These are phyloP conservation scores for Oreochromis tanganicae DNA, from an alignment of 2,113 vertebrate species.

Conservation along the genomic window DNA sequence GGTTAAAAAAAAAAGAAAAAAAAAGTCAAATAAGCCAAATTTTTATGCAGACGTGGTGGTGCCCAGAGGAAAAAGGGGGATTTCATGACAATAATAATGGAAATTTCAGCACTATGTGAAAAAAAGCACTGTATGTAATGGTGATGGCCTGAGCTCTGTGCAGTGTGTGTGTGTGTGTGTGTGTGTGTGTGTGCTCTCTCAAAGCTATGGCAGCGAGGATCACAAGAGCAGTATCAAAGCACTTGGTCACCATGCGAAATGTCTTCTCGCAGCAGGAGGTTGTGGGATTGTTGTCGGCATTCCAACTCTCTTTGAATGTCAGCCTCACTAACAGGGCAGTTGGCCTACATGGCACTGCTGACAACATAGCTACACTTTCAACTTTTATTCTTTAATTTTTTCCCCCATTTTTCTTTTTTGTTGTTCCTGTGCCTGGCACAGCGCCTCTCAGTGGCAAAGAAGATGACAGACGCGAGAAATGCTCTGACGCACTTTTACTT, in stretches of 20 bases:
- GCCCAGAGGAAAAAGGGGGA: not conserved
- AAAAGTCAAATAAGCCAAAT: constrained; percentile 5
- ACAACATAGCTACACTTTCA: constrained; percentile 65
- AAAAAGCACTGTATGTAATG: constrained; percentile 52
- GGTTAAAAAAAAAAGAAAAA: not conserved
- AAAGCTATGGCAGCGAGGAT: constrained; percentile 64
- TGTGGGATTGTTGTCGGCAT: constrained; percentile 67
- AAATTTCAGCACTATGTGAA: constrained; percentile 44
- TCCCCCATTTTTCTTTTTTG: not conserved
- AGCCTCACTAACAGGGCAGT: constrained; percentile 69
- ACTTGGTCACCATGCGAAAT: constrained; percentile 65
- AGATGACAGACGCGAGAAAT: not conserved
- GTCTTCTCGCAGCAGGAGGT: constrained; percentile 68
- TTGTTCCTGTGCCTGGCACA: not conserved
- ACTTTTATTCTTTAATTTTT: constrained; percentile 54
- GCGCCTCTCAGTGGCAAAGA: constrained; percentile 54
- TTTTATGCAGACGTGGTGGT: constrained; percentile 3
- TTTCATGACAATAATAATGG: constrained; percentile 48
- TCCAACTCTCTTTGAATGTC: constrained; percentile 71
- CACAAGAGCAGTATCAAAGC: constrained; percentile 74
- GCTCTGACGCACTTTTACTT: not conserved
- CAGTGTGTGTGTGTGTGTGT: constrained; percentile 15
- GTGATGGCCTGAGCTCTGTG: constrained; percentile 41
- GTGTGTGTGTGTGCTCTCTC: constrained; percentile 21
- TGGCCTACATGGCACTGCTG: constrained; percentile 53